phyloP scores from a whole-genome alignment of 2,113 vertebrate genomes.

The Sylvia atricapilla region DNA sequence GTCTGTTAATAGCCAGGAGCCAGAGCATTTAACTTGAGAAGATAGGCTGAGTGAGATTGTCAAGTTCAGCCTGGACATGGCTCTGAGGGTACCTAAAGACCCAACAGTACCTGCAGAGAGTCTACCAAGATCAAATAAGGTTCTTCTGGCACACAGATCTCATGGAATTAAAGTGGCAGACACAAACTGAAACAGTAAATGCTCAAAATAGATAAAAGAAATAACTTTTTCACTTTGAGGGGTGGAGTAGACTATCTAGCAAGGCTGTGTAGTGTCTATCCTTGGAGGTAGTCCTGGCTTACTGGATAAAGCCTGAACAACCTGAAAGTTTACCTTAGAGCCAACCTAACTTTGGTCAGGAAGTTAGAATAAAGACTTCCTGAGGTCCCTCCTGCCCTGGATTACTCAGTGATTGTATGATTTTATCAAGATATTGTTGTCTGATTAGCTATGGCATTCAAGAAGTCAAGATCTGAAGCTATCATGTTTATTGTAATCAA shows the following conservation, averaged over 20 bases:
- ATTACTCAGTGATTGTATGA: neutral
- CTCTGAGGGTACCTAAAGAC: neutral
- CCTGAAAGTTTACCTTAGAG: neutral
- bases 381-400: neutral
- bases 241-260: neutral
- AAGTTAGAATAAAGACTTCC: neutral
- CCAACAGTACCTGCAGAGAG: neutral
- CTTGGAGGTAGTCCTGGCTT: neutral
- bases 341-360: neutral
- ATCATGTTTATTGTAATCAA: neutral
- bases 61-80: neutral
- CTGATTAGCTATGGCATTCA: neutral
- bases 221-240: accelerated
- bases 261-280: neutral
- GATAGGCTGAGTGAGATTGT: neutral
- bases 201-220: neutral
- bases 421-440: neutral
- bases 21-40: neutral
- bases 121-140: neutral
- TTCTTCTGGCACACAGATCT: neutral
- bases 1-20: neutral
- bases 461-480: neutral
- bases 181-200: neutral
- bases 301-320: neutral
- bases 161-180: neutral